Conservation (phyloP, 1,140 invertebrate genomes). For the Pogonus chalceus region DNA sequence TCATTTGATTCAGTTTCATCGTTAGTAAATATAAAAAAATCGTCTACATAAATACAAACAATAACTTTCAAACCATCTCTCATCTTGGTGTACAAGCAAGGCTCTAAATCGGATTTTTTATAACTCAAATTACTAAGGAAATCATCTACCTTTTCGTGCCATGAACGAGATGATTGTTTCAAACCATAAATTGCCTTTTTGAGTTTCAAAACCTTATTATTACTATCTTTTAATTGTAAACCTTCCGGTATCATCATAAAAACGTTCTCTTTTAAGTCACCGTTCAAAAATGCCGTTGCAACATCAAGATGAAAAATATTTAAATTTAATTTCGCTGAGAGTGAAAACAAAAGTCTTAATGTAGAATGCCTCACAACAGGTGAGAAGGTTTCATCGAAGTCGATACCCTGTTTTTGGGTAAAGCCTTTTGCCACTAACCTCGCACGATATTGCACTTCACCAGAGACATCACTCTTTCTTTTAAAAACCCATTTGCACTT, state of each 20-base stretch:
- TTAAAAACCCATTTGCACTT: constrained; percentile 33
- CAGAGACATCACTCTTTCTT: constrained; percentile 23
- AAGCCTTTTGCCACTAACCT: constrained; percentile 26
- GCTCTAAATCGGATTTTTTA: constrained; percentile 20
- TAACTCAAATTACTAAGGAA: constrained; percentile 16
- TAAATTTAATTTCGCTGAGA: constrained; percentile 16
- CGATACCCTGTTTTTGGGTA: constrained; percentile 22
- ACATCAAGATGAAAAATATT: constrained; percentile 30
- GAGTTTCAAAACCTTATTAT: constrained; percentile 24
- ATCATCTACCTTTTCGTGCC: constrained; percentile 24
- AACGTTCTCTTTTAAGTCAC: constrained; percentile 30
- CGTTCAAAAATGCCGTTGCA: constrained; percentile 34
- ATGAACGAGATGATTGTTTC: constrained; percentile 27
- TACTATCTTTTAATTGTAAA: constrained; percentile 18
- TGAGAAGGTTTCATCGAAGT: constrained; percentile 27
- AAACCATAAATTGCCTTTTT: constrained; percentile 33
- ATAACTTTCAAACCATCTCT: constrained; percentile 17
- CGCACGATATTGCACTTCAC: constrained; percentile 19
- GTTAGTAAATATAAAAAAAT: constrained; percentile 24
- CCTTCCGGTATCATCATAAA: constrained; percentile 32
- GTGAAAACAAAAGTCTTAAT: constrained; percentile 11
- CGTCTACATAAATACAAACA: constrained; percentile 27
- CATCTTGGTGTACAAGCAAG: constrained; percentile 25
- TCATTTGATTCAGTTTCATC: constrained; percentile 12
- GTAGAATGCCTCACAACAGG: constrained; percentile 19